Percentiles rank a stretch among this genome's conserved stretches.
These are phyloP conservation scores for Kryptopterus vitreolus DNA, from an alignment of 2,797 vertebrate genomes.

Conservation along the genomic window DNA sequence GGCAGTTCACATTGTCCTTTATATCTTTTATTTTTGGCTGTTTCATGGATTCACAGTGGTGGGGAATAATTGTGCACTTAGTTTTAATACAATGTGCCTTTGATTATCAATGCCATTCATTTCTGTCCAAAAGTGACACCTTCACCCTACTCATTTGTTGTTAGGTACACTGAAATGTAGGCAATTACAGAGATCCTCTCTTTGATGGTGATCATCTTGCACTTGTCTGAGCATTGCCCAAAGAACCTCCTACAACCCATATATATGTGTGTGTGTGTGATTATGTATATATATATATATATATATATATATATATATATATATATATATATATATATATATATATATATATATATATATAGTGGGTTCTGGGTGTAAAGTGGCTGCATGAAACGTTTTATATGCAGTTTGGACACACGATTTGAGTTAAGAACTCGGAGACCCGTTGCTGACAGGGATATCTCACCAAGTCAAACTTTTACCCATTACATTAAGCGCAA, in stretches of 20 bases:
- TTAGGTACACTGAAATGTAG: slow-evolving; percentile 49
- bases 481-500: slow-evolving; percentile 62
- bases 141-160: slow-evolving; percentile 60
- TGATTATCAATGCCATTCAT: slow-evolving; percentile 78
- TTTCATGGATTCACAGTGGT: slow-evolving; percentile 67
- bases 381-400: slow-evolving; percentile 46
- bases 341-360: too few species aligned
- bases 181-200: slow-evolving; percentile 23
- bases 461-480: slow-evolving; percentile 40
- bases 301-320: too few species aligned
- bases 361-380: slow-evolving; percentile 36
- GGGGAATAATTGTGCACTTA: slow-evolving; percentile 78
- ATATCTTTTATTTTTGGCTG: slow-evolving; percentile 43
- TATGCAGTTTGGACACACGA: slow-evolving; percentile 43
- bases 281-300: too few species aligned
- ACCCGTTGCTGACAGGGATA: slow-evolving; percentile 48
- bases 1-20: slow-evolving; percentile 50
- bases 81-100: slow-evolving; percentile 89
- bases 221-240: slow-evolving; percentile 54
- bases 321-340: too few species aligned
- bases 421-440: slow-evolving; percentile 34
- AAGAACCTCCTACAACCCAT: slow-evolving; percentile 49
- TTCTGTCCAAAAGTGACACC: slow-evolving; percentile 63
- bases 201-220: slow-evolving; percentile 47
- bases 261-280: too few species aligned